Percentiles rank a stretch among this genome's conserved stretches.
Conservation (phyloP, 2,797 vertebrate species). For the Lepilemur septentrionalis region DNA sequence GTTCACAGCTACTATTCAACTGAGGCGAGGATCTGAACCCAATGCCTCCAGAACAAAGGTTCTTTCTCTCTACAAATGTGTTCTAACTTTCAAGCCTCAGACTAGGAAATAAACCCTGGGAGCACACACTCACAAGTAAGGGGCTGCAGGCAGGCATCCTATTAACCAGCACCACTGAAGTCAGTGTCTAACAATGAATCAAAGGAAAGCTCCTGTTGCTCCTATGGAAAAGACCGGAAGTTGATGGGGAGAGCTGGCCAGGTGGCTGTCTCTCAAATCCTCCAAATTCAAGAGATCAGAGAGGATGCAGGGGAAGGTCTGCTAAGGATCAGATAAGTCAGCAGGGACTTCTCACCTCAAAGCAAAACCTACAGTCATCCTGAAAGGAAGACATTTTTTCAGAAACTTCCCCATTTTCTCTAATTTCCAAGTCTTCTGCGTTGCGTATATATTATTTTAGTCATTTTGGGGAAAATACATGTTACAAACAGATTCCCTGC, state of each 20-base stretch:
- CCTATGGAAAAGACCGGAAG: background rate
- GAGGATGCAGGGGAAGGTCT: background rate
- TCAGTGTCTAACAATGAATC: background rate
- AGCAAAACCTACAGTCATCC: background rate
- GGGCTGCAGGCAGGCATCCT: background rate
- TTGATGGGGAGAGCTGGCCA: background rate
- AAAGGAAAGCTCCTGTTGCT: background rate
- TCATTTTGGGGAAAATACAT: background rate
- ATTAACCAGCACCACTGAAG: background rate
- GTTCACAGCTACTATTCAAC: background rate
- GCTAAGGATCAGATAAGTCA: background rate
- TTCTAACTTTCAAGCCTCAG: background rate
- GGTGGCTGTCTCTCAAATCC: background rate
- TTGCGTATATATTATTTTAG: background rate
- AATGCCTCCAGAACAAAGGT: background rate
- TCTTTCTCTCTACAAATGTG: background rate
- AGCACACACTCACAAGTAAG: background rate
- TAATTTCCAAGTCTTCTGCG: background rate
- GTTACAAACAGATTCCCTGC: constrained; percentile 8
- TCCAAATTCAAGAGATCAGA: too few relatives aligned
- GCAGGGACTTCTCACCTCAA: background rate
- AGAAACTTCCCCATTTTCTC: background rate
- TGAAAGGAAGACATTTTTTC: background rate
- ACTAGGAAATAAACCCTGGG: background rate
- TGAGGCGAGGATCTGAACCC: background rate